phyloP scores from a whole-genome alignment of 1,140 invertebrate genomes.

The Drosophila pandora region DNA sequence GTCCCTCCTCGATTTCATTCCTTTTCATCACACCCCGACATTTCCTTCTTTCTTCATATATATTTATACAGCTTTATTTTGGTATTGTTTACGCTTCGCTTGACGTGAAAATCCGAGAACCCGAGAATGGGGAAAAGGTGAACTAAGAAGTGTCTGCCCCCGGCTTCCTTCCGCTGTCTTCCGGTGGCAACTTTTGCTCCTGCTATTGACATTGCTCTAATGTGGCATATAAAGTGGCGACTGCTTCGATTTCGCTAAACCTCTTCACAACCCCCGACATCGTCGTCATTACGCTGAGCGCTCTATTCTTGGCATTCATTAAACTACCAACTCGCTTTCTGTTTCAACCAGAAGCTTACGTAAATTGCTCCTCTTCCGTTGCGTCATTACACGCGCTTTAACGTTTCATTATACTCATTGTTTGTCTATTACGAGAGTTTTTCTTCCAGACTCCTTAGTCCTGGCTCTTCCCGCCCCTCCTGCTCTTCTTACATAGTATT shows the following conservation, averaged over 20 bases:
- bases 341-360: conserved; percentile 41
- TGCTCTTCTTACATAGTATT: background rate
- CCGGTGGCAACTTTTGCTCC: conserved; percentile 47
- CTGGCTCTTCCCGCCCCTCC: background rate
- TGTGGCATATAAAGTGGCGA: conserved; percentile 50
- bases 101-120: conserved; percentile 31
- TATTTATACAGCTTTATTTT: conserved; percentile 70
- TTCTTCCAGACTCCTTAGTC: conserved; percentile 37
- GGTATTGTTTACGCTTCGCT: conserved; percentile 66
- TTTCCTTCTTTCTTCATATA: conserved; percentile 30
- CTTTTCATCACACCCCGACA: background rate
- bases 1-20: background rate
- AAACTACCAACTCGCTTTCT: conserved; percentile 46
- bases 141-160: conserved; percentile 2
- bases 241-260: conserved; percentile 47
- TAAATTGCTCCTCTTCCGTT: conserved; percentile 71
- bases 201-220: conserved; percentile 57
- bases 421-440: conserved; percentile 69
- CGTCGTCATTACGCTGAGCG: conserved; percentile 63
- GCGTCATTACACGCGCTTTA: conserved; percentile 68
- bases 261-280: conserved; percentile 6
- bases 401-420: conserved; percentile 63
- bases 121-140: background rate
- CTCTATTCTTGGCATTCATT: conserved; percentile 54
- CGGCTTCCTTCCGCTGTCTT: background rate